Conservation (phyloP, 2,797 vertebrate genomes). For the Lemur catta region DNA sequence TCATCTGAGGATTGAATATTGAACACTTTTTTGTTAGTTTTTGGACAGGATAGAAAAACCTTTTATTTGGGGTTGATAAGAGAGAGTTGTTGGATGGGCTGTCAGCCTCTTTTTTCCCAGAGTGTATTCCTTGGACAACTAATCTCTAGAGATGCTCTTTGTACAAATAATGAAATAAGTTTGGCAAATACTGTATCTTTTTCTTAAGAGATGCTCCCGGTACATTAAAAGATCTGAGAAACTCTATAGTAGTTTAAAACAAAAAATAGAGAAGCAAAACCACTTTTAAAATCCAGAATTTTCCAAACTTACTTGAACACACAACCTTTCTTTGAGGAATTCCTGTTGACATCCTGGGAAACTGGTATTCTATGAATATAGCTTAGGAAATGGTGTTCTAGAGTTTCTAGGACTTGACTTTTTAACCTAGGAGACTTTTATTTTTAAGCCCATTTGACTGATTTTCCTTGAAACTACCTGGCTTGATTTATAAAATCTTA, state of each 20-base stretch:
- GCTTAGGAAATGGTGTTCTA: background rate
- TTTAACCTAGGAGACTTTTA: background rate
- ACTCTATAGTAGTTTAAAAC: background rate
- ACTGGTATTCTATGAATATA: background rate
- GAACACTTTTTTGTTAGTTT: constrained; percentile 11
- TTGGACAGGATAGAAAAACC: background rate
- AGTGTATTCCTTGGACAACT: background rate
- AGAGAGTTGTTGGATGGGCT: background rate
- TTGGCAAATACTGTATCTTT: background rate
- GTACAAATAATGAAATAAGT: constrained; percentile 1
- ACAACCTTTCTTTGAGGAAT: background rate
- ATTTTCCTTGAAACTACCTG: background rate
- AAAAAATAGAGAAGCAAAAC: background rate
- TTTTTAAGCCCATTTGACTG: background rate
- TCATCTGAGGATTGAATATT: background rate
- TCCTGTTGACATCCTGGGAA: background rate
- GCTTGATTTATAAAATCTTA: background rate
- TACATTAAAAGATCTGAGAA: background rate
- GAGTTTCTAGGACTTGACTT: background rate
- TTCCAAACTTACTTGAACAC: background rate
- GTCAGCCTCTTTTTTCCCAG: background rate
- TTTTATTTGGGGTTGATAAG: background rate
- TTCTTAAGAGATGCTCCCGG: background rate
- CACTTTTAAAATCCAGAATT: background rate
- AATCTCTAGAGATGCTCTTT: background rate